phyloP scores from a whole-genome alignment of 1,140 invertebrate species.

The Lepeophtheirus salmonis region DNA sequence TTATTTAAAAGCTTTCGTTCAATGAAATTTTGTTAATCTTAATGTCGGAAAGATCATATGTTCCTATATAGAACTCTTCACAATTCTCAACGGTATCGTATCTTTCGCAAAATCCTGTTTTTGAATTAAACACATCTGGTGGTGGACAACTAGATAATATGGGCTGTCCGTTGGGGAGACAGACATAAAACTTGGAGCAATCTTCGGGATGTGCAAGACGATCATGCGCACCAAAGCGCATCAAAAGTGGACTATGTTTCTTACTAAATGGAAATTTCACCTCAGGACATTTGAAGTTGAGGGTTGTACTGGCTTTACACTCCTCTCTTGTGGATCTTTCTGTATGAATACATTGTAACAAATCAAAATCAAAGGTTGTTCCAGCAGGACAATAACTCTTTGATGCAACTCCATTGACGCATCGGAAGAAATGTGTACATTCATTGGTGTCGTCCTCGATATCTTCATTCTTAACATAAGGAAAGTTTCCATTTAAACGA shows the following conservation, averaged over 20 bases:
- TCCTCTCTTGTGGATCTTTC: neutral
- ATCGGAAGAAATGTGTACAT: neutral
- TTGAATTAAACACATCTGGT: slow-evolving; percentile 6
- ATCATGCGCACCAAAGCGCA: slow-evolving; percentile 17
- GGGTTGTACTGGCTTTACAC: neutral
- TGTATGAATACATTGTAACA: neutral
- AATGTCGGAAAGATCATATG: neutral
- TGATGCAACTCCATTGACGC: neutral
- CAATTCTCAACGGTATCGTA: neutral
- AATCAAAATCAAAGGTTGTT: neutral
- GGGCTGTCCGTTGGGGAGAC: slow-evolving; percentile 14
- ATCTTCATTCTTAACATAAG: neutral
- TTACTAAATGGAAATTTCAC: neutral
- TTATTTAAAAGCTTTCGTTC: no score
- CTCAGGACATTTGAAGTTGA: neutral
- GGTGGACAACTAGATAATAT: neutral
- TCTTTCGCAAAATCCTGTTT: neutral
- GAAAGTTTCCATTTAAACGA: neutral
- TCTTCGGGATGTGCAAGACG: slow-evolving; percentile 8
- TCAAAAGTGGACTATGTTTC: neutral
- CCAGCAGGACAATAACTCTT: neutral
- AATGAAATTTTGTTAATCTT: no score
- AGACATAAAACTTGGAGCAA: slow-evolving; percentile 15
- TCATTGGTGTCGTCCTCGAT: neutral
- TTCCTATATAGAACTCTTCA: neutral